phyloP scores from a whole-genome alignment of 35 echinoderm and acorn worm species.

The Anneissia japonica region DNA sequence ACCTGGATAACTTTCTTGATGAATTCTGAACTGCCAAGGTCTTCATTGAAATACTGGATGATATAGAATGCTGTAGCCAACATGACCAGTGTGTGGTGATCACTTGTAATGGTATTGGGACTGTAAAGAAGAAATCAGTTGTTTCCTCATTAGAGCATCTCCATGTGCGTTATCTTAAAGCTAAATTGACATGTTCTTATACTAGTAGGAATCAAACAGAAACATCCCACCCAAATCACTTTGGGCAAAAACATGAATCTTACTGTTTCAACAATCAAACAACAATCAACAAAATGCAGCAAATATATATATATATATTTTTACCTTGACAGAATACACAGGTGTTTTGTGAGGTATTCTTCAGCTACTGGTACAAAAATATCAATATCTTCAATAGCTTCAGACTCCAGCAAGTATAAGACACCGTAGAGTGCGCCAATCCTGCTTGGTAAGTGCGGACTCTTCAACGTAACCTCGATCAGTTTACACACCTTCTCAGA shows the following conservation, averaged over 20 bases:
- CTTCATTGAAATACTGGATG: slow-evolving; percentile 80
- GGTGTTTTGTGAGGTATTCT: slow-evolving; percentile 72
- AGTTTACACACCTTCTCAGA: slow-evolving; percentile 96
- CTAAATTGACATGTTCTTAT: no score
- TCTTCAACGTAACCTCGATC: slow-evolving; percentile 87
- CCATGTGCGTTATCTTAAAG: no score
- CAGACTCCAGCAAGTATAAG: slow-evolving; percentile 85
- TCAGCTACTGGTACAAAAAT: slow-evolving; percentile 82
- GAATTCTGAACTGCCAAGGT: slow-evolving; percentile 61
- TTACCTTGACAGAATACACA: slow-evolving; percentile 68
- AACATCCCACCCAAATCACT: no score
- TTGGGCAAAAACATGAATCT: no score
- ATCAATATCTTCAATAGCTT: slow-evolving; percentile 84
- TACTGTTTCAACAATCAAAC: no score
- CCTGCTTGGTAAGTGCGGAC: slow-evolving; percentile 77
- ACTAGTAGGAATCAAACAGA: no score
- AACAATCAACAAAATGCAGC: no score
- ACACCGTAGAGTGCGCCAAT: slow-evolving; percentile 87
- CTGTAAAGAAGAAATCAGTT: slow-evolving; percentile 42
- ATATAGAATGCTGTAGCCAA: slow-evolving; percentile 82
- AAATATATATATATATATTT: no score
- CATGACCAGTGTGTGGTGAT: slow-evolving; percentile 80
- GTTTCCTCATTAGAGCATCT: no score
- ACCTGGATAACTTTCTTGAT: slow-evolving; percentile 74
- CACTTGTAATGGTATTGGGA: slow-evolving; percentile 63